Conservation (phyloP, 2,888 invertebrate genomes). For the Drosophila neutralis region DNA sequence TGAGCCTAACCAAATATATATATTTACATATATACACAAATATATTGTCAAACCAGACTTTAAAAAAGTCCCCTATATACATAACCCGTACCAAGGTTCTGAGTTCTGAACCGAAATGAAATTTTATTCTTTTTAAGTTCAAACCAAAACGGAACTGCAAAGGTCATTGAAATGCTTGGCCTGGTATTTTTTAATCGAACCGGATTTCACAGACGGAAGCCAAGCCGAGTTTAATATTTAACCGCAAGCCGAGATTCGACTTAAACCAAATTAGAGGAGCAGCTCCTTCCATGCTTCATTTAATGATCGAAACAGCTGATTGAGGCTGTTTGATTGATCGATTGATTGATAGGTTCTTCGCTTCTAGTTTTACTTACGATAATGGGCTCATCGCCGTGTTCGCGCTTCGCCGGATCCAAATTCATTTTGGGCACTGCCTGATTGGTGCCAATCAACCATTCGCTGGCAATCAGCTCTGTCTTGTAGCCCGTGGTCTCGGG, state of each 20-base stretch:
- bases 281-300: not conserved
- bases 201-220: too few species aligned
- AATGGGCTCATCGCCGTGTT: conserved; percentile 87
- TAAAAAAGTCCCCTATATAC: not conserved
- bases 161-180: not conserved
- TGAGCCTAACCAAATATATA: not conserved
- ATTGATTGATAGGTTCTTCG: not conserved
- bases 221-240: not conserved
- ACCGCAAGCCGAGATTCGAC: not conserved
- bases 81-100: not conserved
- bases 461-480: conserved; percentile 91
- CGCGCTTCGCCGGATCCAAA: conserved; percentile 91
- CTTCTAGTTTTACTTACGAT: conserved; percentile 85
- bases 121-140: not conserved
- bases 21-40: not conserved
- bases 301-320: not conserved
- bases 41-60: not conserved
- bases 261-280: not conserved
- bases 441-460: conserved; percentile 93
- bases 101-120: not conserved
- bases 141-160: not conserved
- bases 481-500: conserved; percentile 94
- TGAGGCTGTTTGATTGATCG: not conserved
- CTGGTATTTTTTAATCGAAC: not conserved
- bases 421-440: conserved; percentile 92